A percentile compares a stretch with the other conserved stretches of the same genome.
Evolutionary conservation across 2,888 invertebrate genomes (phyloP).

Genomic region (Hypena proboscidalis): DNA sequence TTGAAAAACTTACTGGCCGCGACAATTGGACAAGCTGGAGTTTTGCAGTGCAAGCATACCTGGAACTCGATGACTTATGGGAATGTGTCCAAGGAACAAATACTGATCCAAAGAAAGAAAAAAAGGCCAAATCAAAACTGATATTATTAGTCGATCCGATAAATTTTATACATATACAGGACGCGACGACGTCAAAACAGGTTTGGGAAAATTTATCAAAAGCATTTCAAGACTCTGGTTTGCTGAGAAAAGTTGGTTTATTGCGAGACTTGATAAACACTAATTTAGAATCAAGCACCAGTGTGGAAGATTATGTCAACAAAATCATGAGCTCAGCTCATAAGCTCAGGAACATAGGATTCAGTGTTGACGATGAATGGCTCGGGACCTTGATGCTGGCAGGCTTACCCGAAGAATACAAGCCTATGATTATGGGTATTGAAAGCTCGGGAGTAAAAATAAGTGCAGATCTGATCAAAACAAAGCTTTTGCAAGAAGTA

Average conservation of each 20-base stretch:
- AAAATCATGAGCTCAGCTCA: no score
- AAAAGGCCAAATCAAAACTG: background rate
- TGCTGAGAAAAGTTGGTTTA: slow-evolving; percentile 5
- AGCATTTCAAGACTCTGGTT: slow-evolving; percentile 7
- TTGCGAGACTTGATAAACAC: slow-evolving; percentile 5
- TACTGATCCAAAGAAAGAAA: background rate
- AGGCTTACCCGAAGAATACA: background rate
- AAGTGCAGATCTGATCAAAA: background rate
- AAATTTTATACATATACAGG: slow-evolving; percentile 7
- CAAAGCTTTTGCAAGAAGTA: background rate
- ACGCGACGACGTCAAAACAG: background rate
- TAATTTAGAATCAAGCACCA: slow-evolving; percentile 1
- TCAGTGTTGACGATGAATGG: background rate
- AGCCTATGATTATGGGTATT: background rate
- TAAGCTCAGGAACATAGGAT: background rate
- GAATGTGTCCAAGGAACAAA: slow-evolving; percentile 4
- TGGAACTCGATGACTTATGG: slow-evolving; percentile 15
- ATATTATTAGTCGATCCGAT: slow-evolving; percentile 7
- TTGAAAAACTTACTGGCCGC: slow-evolving; percentile 8
- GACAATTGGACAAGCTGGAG: slow-evolving; percentile 17
- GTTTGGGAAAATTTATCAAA: slow-evolving; percentile 6
- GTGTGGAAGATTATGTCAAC: slow-evolving; percentile 3
- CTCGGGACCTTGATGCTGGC: background rate
- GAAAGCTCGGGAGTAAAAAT: background rate
- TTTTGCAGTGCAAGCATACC: slow-evolving; percentile 14